These are phyloP conservation scores for Mus caroli DNA, from an alignment of 2,797 vertebrate species.

Conservation along the genomic window DNA sequence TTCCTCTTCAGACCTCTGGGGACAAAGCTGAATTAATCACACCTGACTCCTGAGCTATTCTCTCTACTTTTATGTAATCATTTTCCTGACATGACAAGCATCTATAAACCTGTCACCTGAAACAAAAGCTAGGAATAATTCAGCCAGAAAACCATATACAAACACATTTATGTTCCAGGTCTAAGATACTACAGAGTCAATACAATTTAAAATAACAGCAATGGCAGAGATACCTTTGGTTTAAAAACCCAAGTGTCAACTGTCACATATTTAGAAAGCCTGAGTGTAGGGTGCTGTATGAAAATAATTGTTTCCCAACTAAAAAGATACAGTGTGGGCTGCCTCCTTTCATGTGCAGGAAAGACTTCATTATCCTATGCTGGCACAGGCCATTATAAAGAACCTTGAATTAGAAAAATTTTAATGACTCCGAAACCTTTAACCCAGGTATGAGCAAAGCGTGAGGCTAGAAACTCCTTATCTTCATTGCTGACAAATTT, in stretches of 20 bases:
- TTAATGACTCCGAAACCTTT: background rate
- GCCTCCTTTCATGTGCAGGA: background rate
- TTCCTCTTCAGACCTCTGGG: background rate
- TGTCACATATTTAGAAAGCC: background rate
- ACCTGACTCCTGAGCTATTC: background rate
- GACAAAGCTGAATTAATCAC: background rate
- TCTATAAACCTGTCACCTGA: constrained; percentile 13
- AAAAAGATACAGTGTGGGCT: background rate
- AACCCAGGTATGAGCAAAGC: no score
- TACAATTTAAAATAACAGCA: constrained; percentile 13
- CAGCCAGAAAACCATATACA: background rate
- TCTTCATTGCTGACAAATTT: background rate
- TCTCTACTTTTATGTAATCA: constrained; percentile 12
- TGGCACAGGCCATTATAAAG: background rate
- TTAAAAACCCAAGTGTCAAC: background rate
- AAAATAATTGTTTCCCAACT: background rate
- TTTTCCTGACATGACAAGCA: constrained; percentile 18
- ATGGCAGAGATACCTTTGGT: background rate
- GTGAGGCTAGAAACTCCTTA: background rate
- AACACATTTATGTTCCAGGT: background rate
- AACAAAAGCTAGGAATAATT: constrained; percentile 37
- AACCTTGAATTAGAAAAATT: background rate
- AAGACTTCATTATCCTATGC: background rate
- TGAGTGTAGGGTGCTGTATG: background rate
- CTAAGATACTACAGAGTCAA: background rate